These are phyloP conservation scores for Oceanodroma tethys DNA, from an alignment of 2,113 vertebrate genomes.

Conservation along the genomic window DNA sequence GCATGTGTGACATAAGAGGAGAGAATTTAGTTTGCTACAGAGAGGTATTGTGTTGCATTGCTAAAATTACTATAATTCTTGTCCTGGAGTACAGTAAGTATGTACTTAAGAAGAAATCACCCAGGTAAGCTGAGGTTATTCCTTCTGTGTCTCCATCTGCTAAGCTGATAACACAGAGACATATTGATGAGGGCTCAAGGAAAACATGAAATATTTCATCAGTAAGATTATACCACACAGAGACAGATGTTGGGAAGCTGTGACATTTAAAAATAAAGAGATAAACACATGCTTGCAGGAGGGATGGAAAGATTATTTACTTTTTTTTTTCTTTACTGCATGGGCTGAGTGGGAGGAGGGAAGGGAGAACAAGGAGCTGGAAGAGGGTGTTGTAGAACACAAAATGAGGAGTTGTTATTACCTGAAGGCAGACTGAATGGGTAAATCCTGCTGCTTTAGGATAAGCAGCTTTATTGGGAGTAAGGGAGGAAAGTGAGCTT, in stretches of 20 bases:
- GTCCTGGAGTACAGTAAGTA: neutral
- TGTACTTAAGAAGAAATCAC: conserved; percentile 51
- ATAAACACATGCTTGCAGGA: conserved; percentile 79
- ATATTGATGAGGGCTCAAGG: conserved; percentile 84
- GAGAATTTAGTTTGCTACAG: neutral
- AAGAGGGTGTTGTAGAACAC: neutral
- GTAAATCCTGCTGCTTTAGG: neutral
- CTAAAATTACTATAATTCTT: neutral
- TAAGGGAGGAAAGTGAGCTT: neutral
- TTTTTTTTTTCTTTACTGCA: neutral
- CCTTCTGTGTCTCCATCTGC: conserved; percentile 72
- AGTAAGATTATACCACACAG: conserved; percentile 80
- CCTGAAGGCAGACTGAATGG: conserved; percentile 50
- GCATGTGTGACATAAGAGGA: fast-evolving
- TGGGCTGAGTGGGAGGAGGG: neutral
- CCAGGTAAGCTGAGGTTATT: conserved; percentile 75
- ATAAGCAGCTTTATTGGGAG: neutral
- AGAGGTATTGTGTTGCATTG: neutral
- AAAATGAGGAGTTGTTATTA: conserved; percentile 11
- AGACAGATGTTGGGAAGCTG: conserved; percentile 85
- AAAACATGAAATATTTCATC: conserved; percentile 86
- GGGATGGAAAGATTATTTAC: conserved; percentile 58
- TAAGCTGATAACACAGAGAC: conserved; percentile 81
- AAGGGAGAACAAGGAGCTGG: neutral
- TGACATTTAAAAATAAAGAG: conserved; percentile 83